Base-by-base conservation (phyloP, 2,113 vertebrate species). In the Ammodytes marinus region DNA sequence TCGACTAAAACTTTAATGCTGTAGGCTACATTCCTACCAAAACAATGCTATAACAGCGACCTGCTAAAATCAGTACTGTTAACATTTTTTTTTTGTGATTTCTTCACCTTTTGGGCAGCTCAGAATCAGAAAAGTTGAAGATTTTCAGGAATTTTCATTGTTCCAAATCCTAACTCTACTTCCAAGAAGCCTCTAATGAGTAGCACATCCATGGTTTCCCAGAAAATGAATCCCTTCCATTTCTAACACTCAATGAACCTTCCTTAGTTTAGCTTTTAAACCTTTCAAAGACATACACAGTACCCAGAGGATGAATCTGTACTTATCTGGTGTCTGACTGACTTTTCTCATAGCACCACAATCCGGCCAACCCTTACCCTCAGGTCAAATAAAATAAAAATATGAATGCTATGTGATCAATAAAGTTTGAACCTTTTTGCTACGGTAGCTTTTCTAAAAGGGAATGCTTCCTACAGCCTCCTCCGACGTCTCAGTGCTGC, bases 381-480 rank as follows among this genome's bases (percentile, higher is more conserved):
- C 27, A 27, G 27, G 27, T 27, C 27, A 27, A 27, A 27, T 27
- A 27, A 27, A 27, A 27, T 27, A 27, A 27, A 27, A 27, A 27
- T 27, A 2, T 27, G 27, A 40, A 57, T 71, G 54, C 52, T 19
- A 5, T 43, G n/a, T 37, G 8, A 39, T 67, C 55, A 19, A 6
- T 17, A 9, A 10, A 45, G n/a, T 9, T 60, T 4, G 4, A 45
- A 15, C 9, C 9, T 27, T 66, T 65, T 64, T 55, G 35, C 35
- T 8, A 9, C 8, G 42, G n/a, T 15, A 7, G 27, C 1, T 45
- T 67, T 50, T 19, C 5, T 27, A 67, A 74, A 73, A 63, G 43
- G 40, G 42, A 77, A 70, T 58, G 37, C 27, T 13, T 45, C 60
- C 46, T 70, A 50, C 17, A 71, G 42, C n/a, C 50, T 39, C 39